Evolutionary conservation across 1,140 invertebrate species (phyloP), one percentile per base, ranked within the genome.

Genomic region (Diachasmimorpha longicaudata): DNA sequence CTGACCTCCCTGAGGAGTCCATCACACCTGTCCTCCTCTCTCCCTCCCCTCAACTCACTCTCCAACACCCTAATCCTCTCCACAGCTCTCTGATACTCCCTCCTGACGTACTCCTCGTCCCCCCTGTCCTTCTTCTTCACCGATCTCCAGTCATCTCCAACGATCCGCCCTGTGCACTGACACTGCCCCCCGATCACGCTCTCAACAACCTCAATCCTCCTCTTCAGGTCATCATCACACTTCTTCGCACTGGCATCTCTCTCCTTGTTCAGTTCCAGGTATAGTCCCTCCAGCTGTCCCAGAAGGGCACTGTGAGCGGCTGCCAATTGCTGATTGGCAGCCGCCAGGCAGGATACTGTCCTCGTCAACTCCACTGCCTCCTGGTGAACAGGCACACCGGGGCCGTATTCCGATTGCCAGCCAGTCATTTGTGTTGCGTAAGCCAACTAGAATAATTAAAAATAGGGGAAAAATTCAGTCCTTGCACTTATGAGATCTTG

Each of bases 241-340:
- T 71, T 69, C 8, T 19, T 37, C 39, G 14, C 37, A 75, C 42
- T 67, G n/a, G 37, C n/a, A 8, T 82, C 77, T 9, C 39, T 79
- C 31, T 78, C 81, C 19, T 78, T 84, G 31, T 77, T 80, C 14
- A 88, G 46, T 16, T 86, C 83, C 0, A 79, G 21, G 72, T 88
- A 87, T 6, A 87, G 71, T 4, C 80, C 73, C 31, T 88, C 85
- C 69, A 87, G 72, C 46, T 87, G 86, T 6, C 75, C 77, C 4
- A 89, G n/a, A 0, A 85, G 84, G 4, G 83, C 81, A 67, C 76
- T 85, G 70, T 89, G 85, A 0, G 85, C 84, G 0, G 81, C 70
- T 0, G 85, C 85, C 39, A 89, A 78, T 73, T 89, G 87, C 39
- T 88, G 85, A 80, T 88, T 89, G 0, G 88, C 84, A 9, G 82